phyloP scores from a whole-genome alignment of 2,888 invertebrate genomes.

The Andricus curvator region DNA sequence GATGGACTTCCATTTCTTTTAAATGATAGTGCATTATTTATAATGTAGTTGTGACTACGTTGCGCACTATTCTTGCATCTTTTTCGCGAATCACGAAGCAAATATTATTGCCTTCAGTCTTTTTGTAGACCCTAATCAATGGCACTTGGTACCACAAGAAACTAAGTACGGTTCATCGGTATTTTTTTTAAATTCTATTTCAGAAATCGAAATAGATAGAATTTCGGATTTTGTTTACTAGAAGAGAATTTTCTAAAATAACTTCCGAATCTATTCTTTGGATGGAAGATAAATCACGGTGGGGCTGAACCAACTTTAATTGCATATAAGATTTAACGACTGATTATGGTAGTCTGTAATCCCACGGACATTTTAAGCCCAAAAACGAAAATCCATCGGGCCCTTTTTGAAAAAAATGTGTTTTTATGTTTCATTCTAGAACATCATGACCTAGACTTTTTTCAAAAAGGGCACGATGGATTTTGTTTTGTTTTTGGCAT shows the following conservation, averaged over 20 bases:
- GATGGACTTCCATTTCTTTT: conserved; percentile 44
- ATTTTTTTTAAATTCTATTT: not conserved
- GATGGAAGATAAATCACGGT: not conserved
- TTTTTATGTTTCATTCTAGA: too few species aligned
- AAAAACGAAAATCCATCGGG: too few species aligned
- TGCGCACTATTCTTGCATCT: conserved; percentile 45
- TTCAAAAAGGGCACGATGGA: too few species aligned
- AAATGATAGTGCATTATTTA: not conserved
- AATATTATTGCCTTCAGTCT: conserved; percentile 58
- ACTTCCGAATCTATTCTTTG: not conserved
- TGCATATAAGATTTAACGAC: too few species aligned
- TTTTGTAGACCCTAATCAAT: conserved; percentile 44
- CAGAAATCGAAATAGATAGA: conserved; percentile 15
- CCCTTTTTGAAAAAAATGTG: too few species aligned
- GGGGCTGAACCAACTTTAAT: too few species aligned
- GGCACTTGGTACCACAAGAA: conserved; percentile 30
- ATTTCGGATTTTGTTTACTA: not conserved
- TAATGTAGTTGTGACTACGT: conserved; percentile 30
- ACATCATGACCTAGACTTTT: too few species aligned
- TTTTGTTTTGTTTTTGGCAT: too few species aligned
- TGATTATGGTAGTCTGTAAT: too few species aligned
- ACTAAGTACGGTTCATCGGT: conserved; percentile 19
- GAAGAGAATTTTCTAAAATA: conserved; percentile 16
- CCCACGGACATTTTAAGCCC: too few species aligned
- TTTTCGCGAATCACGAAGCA: conserved; percentile 47